Evolutionary conservation across 2,888 invertebrate species (phyloP).

Genomic region (Diploptera punctata): DNA sequence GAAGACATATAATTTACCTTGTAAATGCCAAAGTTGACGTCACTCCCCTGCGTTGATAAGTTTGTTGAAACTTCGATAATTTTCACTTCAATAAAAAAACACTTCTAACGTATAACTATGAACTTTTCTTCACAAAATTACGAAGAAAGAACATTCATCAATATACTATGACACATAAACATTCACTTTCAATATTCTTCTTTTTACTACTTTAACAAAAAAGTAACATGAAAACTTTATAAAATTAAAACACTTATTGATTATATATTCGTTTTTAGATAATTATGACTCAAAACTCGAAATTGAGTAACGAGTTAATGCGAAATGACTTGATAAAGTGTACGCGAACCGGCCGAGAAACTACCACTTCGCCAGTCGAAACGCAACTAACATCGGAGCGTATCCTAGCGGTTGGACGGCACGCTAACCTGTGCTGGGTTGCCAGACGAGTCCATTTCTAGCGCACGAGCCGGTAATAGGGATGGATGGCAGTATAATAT

Average conservation of each 20-base stretch:
- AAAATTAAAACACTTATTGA: background rate
- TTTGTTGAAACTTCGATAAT: background rate
- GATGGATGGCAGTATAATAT: background rate
- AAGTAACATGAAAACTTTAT: background rate
- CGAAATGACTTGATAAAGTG: background rate
- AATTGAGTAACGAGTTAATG: background rate
- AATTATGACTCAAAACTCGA: background rate
- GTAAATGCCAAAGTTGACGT: background rate
- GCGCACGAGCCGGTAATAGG: background rate
- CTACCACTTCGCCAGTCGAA: background rate
- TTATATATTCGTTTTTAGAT: background rate
- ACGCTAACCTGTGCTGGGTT: slow-evolving; percentile 4
- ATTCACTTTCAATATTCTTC: background rate
- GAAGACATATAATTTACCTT: no score
- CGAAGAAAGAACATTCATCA: background rate
- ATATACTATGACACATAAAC: background rate
- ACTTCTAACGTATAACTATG: background rate
- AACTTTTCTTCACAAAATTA: background rate
- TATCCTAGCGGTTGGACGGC: background rate
- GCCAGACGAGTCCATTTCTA: background rate
- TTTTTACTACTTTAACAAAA: background rate
- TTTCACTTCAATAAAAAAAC: background rate
- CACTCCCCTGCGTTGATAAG: background rate
- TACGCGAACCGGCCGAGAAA: background rate
- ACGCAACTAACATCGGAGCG: background rate